Evolutionary conservation across 2,113 vertebrate species (phyloP).

Genomic region (Eulacestoma nigropectus): DNA sequence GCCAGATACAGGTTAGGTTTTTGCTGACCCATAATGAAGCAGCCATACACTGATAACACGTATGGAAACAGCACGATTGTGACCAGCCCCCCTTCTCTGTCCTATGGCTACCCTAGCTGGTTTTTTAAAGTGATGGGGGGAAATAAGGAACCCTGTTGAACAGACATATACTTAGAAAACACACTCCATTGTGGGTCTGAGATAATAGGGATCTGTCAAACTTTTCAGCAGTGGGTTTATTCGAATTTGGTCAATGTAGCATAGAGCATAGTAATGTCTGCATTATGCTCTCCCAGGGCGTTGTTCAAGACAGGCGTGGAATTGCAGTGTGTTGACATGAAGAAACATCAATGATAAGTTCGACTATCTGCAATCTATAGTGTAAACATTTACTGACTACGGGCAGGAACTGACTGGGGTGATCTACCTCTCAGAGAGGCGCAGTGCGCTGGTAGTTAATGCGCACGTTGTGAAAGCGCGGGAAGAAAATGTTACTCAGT

Average conservation of each 20-base stretch:
- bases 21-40: neutral
- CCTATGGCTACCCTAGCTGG: neutral
- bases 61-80: neutral
- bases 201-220: neutral
- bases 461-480: rapidly evolving
- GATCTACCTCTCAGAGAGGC: neutral
- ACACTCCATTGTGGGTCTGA: neutral
- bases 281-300: rapidly evolving
- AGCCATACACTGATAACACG: neutral
- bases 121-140: neutral
- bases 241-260: rapidly evolving
- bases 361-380: neutral
- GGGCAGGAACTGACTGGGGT: neutral
- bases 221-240: neutral
- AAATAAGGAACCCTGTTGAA: neutral
- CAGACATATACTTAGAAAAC: neutral
- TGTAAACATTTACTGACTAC: neutral
- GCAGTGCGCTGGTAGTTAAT: neutral
- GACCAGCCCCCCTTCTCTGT: neutral
- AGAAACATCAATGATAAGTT: neutral
- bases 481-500: neutral
- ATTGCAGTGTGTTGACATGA: neutral
- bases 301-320: neutral
- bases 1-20: neutral
- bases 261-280: rapidly evolving